These are phyloP conservation scores for Panzeria rudis DNA, from an alignment of 2,888 invertebrate genomes.

Conservation along the genomic window DNA sequence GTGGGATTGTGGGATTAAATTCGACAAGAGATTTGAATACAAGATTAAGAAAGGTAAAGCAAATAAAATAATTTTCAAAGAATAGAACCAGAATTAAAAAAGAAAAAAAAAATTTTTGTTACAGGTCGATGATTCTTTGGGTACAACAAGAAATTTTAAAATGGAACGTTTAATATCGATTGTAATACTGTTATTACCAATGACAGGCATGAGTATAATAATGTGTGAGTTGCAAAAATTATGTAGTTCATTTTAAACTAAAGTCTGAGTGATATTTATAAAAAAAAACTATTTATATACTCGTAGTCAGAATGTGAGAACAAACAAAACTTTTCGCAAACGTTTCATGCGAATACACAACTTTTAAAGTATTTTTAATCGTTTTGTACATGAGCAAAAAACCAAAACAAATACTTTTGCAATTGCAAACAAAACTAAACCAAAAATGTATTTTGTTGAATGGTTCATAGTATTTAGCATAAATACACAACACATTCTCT, in stretches of 20 bases:
- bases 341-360: too few species aligned
- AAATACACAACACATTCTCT: too few species aligned
- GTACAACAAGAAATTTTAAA: slow-evolving; percentile 77
- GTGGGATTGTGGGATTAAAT: slow-evolving; percentile 80
- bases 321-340: too few species aligned
- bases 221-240: slow-evolving; percentile 72
- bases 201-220: slow-evolving; percentile 77
- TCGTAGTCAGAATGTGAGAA: too few species aligned
- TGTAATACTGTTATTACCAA: slow-evolving; percentile 75
- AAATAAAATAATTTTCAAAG: not conserved
- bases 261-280: not conserved
- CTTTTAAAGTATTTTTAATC: too few species aligned
- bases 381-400: too few species aligned
- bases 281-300: too few species aligned
- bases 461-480: too few species aligned
- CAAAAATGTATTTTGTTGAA: too few species aligned
- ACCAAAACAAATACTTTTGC: too few species aligned
- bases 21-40: slow-evolving; percentile 80
- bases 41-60: slow-evolving; percentile 78
- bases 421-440: too few species aligned
- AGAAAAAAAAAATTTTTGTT: not conserved
- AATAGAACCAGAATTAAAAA: not conserved
- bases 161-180: slow-evolving; percentile 79
- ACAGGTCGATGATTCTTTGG: slow-evolving; percentile 80
- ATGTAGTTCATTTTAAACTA: not conserved